phyloP scores from a whole-genome alignment of 2,797 vertebrate genomes.

The Rachycentron canadum region DNA sequence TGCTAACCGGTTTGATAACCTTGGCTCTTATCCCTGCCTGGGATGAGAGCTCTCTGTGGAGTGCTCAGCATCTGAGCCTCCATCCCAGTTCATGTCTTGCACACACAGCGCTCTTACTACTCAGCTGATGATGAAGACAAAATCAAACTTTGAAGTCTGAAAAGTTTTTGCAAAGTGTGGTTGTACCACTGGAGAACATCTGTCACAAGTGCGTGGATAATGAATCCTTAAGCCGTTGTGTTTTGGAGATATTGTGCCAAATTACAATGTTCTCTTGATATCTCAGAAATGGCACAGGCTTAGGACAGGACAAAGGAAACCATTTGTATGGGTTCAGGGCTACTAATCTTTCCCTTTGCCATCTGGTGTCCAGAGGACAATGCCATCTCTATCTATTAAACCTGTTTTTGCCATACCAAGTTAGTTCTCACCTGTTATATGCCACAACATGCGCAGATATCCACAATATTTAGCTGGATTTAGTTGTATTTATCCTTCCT shows the following conservation, averaged over 20 bases:
- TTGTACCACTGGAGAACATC: conserved; percentile 33
- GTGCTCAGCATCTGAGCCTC: conserved; percentile 14
- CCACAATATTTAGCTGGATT: conserved; percentile 28
- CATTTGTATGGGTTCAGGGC: conserved; percentile 59
- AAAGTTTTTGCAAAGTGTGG: neutral
- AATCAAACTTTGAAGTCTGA: conserved; percentile 18
- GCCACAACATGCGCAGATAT: conserved; percentile 18
- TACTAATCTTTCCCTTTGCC: conserved; percentile 76
- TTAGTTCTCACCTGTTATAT: conserved; percentile 54
- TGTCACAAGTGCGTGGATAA: conserved; percentile 37
- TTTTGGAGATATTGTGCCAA: conserved; percentile 59
- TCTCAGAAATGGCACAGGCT: conserved; percentile 67
- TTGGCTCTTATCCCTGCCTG: conserved; percentile 57
- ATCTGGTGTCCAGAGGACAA: conserved; percentile 77
- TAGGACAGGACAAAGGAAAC: conserved; percentile 68
- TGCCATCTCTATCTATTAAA: conserved; percentile 67
- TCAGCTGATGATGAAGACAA: conserved; percentile 22
- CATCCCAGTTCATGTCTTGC: conserved; percentile 27
- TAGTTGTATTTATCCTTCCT: conserved; percentile 20
- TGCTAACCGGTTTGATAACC: conserved; percentile 67
- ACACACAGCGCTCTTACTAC: neutral
- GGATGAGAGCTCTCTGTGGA: conserved; percentile 55
- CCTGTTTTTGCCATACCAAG: conserved; percentile 45
- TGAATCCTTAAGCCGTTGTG: conserved; percentile 51
- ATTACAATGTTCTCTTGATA: conserved; percentile 65